Evolutionary conservation across 2,888 invertebrate species (phyloP).

Genomic region (Drosophila infuscata): DNA sequence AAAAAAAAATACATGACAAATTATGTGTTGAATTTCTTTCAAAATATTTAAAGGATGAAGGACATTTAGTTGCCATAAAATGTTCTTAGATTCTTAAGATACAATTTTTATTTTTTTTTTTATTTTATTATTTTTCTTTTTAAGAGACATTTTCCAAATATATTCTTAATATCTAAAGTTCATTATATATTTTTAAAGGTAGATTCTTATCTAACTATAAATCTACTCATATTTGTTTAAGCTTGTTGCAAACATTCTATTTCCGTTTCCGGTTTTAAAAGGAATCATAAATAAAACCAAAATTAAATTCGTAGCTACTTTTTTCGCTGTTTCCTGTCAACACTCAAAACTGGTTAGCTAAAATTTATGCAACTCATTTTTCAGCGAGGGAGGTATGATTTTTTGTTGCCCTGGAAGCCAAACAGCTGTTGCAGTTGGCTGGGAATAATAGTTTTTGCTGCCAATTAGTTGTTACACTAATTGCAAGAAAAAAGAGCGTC

Average conservation of each 20-base stretch:
- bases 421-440: slow-evolving; percentile 55
- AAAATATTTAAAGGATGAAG: not conserved
- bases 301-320: slow-evolving; percentile 1
- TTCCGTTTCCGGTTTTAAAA: not conserved
- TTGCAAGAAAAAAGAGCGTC: slow-evolving; percentile 62
- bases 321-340: slow-evolving; percentile 9
- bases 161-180: not conserved
- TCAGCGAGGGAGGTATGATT: slow-evolving; percentile 11
- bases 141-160: not conserved
- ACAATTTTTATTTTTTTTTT: no score
- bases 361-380: slow-evolving; percentile 61
- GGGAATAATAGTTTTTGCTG: slow-evolving; percentile 70
- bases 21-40: not conserved
- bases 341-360: slow-evolving; percentile 32
- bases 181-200: not conserved
- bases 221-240: not conserved
- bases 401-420: slow-evolving; percentile 16
- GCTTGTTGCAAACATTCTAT: not conserved
- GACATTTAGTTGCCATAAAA: not conserved
- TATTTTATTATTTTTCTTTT: no score
- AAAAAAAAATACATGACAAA: not conserved
- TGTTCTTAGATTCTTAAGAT: not conserved
- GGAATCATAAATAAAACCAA: not conserved
- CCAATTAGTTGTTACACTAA: slow-evolving; percentile 76
- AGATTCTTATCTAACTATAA: not conserved